Percentiles rank a stretch among this genome's conserved stretches.
Conservation (phyloP, 2,888 invertebrate genomes). For the Candidula unifasciata region DNA sequence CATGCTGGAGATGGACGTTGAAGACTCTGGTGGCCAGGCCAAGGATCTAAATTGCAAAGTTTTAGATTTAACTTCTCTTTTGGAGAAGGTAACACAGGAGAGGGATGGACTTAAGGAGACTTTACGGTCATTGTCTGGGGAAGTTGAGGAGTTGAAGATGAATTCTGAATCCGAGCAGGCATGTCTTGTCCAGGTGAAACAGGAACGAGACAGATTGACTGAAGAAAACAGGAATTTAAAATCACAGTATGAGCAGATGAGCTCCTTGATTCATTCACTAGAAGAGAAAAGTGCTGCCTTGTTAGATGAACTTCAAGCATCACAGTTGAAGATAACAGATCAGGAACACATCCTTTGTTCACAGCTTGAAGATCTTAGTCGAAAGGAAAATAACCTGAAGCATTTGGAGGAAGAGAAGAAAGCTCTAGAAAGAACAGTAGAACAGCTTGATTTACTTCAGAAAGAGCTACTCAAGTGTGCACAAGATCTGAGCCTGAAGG, state of each 20-base stretch:
- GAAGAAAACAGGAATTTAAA: constrained; percentile 18
- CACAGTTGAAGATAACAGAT: neutral
- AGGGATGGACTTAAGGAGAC: constrained; percentile 7
- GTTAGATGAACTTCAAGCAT: neutral
- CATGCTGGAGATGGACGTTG: constrained; percentile 40
- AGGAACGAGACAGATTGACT: neutral
- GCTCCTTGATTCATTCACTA: neutral
- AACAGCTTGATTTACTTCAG: neutral
- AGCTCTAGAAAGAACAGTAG: neutral
- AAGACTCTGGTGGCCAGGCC: constrained; percentile 35
- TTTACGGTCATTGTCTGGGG: neutral
- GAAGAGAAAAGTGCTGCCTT: constrained; percentile 13
- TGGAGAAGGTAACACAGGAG: constrained; percentile 28
- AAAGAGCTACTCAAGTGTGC: constrained; percentile 28
- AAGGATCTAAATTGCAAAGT: constrained; percentile 31
- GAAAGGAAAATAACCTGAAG: neutral
- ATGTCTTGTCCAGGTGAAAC: neutral
- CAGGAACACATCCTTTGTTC: neutral
- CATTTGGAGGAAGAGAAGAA: constrained; percentile 18
- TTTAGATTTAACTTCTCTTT: constrained; percentile 9
- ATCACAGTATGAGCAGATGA: neutral
- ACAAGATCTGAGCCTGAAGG: constrained; percentile 54
- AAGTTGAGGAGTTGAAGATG: neutral
- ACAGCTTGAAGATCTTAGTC: neutral
- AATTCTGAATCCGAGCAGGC: neutral